phyloP scores from a whole-genome alignment of 2,888 invertebrate species.

The Drosophila ustulata region DNA sequence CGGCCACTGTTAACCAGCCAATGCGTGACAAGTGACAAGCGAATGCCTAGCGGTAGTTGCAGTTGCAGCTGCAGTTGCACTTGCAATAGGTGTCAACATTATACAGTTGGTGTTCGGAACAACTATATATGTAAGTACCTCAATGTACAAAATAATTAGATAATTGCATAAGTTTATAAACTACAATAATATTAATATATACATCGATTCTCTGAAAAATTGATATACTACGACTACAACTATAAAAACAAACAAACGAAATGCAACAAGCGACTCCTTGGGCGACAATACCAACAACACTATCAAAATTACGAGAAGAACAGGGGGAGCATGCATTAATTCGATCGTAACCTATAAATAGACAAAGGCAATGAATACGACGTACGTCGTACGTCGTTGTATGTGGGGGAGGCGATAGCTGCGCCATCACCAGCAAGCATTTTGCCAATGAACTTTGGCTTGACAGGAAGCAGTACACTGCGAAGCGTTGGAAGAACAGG shows the following conservation, averaged over 20 bases:
- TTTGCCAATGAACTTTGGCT: slow-evolving; percentile 61
- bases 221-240: background rate
- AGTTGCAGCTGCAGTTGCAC: slow-evolving; percentile 16
- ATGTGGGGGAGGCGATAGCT: slow-evolving; percentile 47
- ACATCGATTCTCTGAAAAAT: background rate
- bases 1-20: slow-evolving; percentile 37
- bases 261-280: slow-evolving; percentile 37
- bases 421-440: slow-evolving; percentile 5
- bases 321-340: slow-evolving; percentile 30
- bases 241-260: slow-evolving; percentile 40
- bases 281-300: slow-evolving; percentile 23
- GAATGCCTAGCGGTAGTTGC: slow-evolving; percentile 29
- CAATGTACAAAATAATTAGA: background rate
- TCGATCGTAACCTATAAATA: slow-evolving; percentile 61
- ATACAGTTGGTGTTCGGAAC: slow-evolving; percentile 13
- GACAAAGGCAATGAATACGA: slow-evolving; percentile 49
- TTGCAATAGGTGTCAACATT: slow-evolving; percentile 33
- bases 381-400: slow-evolving; percentile 4
- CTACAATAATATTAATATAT: background rate
- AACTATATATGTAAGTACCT: no score
- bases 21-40: slow-evolving; percentile 69
- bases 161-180: no score
- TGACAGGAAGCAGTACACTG: slow-evolving; percentile 18
- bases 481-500: background rate
- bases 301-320: background rate